Percentiles rank a stretch among this genome's conserved stretches.
Evolutionary conservation across 1,140 invertebrate genomes (phyloP).

Genomic region (Agraylea sexmaculata): DNA sequence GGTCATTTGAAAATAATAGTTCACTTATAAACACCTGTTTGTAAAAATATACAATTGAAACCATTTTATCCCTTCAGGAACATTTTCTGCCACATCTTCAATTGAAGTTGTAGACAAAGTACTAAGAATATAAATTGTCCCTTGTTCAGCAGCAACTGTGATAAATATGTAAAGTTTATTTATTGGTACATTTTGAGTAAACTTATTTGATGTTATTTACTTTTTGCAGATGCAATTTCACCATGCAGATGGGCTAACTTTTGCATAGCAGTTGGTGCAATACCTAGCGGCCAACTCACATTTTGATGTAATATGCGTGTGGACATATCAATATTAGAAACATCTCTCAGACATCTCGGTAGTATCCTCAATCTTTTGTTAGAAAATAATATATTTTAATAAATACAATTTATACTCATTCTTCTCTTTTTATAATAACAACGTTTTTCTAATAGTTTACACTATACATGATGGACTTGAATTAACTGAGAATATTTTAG

Average conservation of each 20-base stretch:
- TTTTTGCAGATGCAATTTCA: constrained; percentile 73
- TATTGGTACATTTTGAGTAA: too few relatives aligned
- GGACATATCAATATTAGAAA: constrained; percentile 49
- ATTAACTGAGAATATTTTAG: too few relatives aligned
- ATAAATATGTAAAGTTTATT: too few relatives aligned
- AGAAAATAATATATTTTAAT: too few relatives aligned
- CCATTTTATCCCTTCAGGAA: constrained; percentile 69
- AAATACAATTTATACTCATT: neutral
- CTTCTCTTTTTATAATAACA: neutral
- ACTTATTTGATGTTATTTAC: too few relatives aligned
- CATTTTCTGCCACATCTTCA: constrained; percentile 71
- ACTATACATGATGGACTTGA: too few relatives aligned
- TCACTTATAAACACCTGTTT: constrained; percentile 52
- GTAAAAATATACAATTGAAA: constrained; percentile 87
- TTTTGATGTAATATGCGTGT: constrained; percentile 55
- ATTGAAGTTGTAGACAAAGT: constrained; percentile 80
- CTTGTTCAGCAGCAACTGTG: constrained; percentile 59
- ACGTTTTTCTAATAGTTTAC: too few relatives aligned
- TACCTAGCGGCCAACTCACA: constrained; percentile 70
- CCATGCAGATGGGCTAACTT: constrained; percentile 84
- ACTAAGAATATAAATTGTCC: constrained; percentile 71
- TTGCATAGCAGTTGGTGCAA: constrained; percentile 89
- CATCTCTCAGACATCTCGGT: constrained; percentile 68
- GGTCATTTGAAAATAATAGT: neutral
- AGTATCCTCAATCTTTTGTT: constrained; percentile 67